These are phyloP conservation scores for Micrasema minimum DNA, from an alignment of 1,140 invertebrate species.

Conservation along the genomic window DNA sequence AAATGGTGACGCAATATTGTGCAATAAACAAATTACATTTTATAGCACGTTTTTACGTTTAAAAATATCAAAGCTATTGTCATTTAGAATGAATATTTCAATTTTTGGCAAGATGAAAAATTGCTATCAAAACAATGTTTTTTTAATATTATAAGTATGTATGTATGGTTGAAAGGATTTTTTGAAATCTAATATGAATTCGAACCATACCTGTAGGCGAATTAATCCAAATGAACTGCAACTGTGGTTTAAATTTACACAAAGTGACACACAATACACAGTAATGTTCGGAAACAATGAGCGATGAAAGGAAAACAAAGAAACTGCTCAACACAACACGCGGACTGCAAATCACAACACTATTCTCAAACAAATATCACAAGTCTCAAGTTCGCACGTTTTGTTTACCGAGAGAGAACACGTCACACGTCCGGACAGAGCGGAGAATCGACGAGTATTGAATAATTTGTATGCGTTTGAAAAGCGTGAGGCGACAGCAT, in stretches of 20 bases:
- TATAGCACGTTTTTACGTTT: too few relatives aligned
- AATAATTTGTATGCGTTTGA: not conserved
- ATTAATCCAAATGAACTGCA: slow-evolving; percentile 8
- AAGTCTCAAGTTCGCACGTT: not conserved
- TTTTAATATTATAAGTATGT: too few relatives aligned
- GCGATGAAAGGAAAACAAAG: slow-evolving; percentile 18
- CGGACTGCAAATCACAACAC: not conserved
- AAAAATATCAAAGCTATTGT: too few relatives aligned
- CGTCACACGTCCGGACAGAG: not conserved
- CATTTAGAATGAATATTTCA: too few relatives aligned
- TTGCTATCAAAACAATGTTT: too few relatives aligned
- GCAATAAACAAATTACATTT: not conserved
- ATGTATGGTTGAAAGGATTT: too few relatives aligned
- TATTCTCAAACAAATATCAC: too few relatives aligned
- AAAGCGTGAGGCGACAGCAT: slow-evolving; percentile 17
- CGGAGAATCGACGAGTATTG: slow-evolving; percentile 8
- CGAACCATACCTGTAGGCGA: slow-evolving; percentile 1
- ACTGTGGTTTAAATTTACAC: slow-evolving; percentile 1
- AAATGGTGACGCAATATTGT: slow-evolving; percentile 14
- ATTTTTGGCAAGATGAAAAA: too few relatives aligned
- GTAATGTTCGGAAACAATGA: slow-evolving; percentile 14
- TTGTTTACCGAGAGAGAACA: not conserved
- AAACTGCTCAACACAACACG: not conserved
- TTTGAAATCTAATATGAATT: too few relatives aligned
- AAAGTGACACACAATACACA: slow-evolving; percentile 9